phyloP scores from a whole-genome alignment of 2,888 invertebrate genomes.

The Xestia c-nigrum region DNA sequence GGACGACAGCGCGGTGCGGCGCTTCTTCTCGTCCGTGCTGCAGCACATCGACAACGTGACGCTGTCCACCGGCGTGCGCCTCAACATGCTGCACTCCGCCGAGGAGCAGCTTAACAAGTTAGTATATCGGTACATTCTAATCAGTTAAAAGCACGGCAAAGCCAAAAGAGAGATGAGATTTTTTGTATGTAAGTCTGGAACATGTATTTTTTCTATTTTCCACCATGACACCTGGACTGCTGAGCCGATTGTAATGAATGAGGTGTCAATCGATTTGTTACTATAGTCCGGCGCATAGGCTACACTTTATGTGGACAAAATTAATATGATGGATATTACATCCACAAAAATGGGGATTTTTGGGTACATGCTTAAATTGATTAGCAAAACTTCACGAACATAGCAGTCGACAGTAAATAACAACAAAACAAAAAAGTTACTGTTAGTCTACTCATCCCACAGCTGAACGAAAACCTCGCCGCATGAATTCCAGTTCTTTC shows the following conservation, averaged over 20 bases:
- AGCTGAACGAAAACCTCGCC: no score
- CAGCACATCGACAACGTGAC: conserved; percentile 93
- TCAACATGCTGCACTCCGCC: conserved; percentile 91
- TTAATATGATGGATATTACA: not conserved
- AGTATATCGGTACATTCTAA: conserved; percentile 9
- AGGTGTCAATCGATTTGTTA: not conserved
- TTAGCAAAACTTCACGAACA: not conserved
- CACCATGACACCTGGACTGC: not conserved
- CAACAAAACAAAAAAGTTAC: not conserved
- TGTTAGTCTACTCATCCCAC: not conserved
- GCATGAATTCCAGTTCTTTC: not conserved
- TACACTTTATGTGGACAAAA: not conserved
- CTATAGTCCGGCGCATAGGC: not conserved
- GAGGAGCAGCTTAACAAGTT: conserved; percentile 92
- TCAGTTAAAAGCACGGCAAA: not conserved
- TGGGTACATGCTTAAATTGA: not conserved
- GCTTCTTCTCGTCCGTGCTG: conserved; percentile 94
- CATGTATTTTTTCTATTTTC: not conserved
- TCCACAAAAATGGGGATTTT: not conserved
- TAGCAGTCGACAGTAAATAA: not conserved
- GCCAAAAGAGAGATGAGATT: not conserved
- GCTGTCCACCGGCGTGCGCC: conserved; percentile 90
- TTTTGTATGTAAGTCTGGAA: not conserved
- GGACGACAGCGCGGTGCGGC: conserved; percentile 92
- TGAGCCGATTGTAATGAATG: not conserved